Evolutionary conservation across 1,140 invertebrate genomes (phyloP), one percentile per base, ranked within the genome.

Genomic region (Drosophila suzukii): DNA sequence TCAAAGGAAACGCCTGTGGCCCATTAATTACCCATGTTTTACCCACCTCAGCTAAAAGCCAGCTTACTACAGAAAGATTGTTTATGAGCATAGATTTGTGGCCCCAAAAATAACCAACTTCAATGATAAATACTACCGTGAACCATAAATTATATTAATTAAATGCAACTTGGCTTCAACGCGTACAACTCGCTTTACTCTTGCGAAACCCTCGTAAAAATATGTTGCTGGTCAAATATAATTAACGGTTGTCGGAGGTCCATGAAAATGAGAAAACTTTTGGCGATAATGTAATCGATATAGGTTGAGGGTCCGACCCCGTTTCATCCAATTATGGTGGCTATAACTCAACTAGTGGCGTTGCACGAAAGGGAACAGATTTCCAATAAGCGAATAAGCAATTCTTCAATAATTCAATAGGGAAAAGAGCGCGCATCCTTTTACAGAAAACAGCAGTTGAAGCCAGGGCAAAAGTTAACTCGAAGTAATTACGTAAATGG

Each of bases 401-500:
- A 79, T 83, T 67, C 59, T 68, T 67, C 34, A 74, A 81, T 88
- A 84, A 88, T 88, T 89, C 62, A 88, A 88, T 84, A 70, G 66
- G 67, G 68, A 85, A 78, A 70, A 36, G 78, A 55, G 59, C 46
- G 58, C 58, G 54, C 62, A 62, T 63, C 54, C 43, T 49, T 49
- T 30, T 15, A 27, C 27, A 27, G 27, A 3, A 27, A 20, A 39
- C 47, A 30, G 44, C 44, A 13, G 44, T 12, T 27, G 20, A 11
- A 49, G 61, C 58, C n/a, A 30, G 20, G 67, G 73, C 76, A 81
- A 89, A 89, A 78, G 80, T 89, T 89, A 89, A 81, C 80, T 61
- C 62, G 38, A 89, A 89, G 84, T 89, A 89, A 89, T 89, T 89
- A 89, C 84, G 84, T 89, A 89, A 89, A 89, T 89, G 84, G 85